phyloP scores from a whole-genome alignment of 2,797 vertebrate species.

The Aldrovandia affinis region DNA sequence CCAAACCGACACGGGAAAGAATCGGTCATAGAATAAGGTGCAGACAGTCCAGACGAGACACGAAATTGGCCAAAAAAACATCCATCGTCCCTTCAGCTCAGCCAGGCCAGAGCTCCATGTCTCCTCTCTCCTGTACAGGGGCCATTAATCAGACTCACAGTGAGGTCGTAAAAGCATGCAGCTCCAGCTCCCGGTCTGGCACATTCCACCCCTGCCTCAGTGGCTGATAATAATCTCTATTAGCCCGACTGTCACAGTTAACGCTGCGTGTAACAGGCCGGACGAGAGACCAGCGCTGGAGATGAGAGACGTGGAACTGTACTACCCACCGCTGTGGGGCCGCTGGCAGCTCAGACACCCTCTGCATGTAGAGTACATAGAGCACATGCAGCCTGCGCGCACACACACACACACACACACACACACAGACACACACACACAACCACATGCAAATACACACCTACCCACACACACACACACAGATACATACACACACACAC shows the following conservation, averaged over 20 bases:
- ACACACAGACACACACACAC: not conserved
- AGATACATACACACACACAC: not conserved
- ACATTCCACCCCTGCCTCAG: not conserved
- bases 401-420: not conserved
- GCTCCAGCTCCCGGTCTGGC: not conserved
- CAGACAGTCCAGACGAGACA: not conserved
- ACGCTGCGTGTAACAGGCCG: not conserved
- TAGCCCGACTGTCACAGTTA: not conserved
- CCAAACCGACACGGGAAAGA: too few relatives aligned
- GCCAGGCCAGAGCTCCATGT: not conserved
- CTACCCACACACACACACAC: not conserved
- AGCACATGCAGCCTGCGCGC: not conserved
- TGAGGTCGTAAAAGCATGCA: not conserved
- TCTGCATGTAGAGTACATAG: not conserved
- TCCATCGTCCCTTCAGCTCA: not conserved
- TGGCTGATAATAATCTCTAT: constrained; percentile 2
- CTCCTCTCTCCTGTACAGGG: not conserved
- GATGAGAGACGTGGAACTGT: not conserved
- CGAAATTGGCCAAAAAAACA: not conserved
- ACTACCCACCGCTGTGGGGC: not conserved
- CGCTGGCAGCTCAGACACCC: not conserved
- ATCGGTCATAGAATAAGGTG: not conserved
- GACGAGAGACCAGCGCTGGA: not conserved
- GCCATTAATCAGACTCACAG: not conserved
- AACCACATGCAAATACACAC: not conserved